Evolutionary conservation across 2,797 vertebrate species (phyloP).

Genomic region (Pagetopsis macropterus): DNA sequence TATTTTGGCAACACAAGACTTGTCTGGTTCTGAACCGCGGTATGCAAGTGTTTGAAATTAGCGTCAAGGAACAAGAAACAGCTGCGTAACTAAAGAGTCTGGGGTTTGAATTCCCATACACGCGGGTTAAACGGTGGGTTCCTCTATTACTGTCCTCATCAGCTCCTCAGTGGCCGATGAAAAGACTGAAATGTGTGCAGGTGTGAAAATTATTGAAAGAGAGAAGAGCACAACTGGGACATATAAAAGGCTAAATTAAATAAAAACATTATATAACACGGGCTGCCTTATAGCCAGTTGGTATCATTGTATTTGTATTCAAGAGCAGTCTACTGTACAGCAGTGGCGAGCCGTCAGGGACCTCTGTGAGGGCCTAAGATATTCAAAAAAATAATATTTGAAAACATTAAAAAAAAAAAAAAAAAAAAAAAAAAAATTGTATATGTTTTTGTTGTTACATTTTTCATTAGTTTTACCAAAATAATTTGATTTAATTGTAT

Average conservation of each 20-base stretch:
- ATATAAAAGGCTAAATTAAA: neutral
- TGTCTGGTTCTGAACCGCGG: slow-evolving; percentile 6
- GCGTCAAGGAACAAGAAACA: neutral
- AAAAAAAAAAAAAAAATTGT: too few relatives aligned
- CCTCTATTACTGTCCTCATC: neutral
- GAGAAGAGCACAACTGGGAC: slow-evolving; percentile 11
- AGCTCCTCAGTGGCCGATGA: neutral
- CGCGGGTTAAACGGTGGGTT: slow-evolving; percentile 7
- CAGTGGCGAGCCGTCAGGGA: too few relatives aligned
- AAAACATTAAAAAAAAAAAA: too few relatives aligned
- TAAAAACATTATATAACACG: neutral
- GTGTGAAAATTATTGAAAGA: neutral
- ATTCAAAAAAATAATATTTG: too few relatives aligned
- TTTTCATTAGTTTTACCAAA: too few relatives aligned
- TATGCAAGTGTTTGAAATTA: neutral
- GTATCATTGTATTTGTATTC: neutral
- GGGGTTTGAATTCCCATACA: slow-evolving; percentile 2
- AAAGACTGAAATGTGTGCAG: neutral
- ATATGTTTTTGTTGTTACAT: too few relatives aligned
- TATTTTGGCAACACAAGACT: slow-evolving; percentile 18
- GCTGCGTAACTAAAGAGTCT: neutral
- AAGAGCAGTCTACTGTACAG: neutral
- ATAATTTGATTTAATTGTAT: too few relatives aligned
- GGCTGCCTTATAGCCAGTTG: neutral
- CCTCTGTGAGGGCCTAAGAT: too few relatives aligned